phyloP scores from a whole-genome alignment of 2,888 invertebrate species.

The Drosophila kuntzei region DNA sequence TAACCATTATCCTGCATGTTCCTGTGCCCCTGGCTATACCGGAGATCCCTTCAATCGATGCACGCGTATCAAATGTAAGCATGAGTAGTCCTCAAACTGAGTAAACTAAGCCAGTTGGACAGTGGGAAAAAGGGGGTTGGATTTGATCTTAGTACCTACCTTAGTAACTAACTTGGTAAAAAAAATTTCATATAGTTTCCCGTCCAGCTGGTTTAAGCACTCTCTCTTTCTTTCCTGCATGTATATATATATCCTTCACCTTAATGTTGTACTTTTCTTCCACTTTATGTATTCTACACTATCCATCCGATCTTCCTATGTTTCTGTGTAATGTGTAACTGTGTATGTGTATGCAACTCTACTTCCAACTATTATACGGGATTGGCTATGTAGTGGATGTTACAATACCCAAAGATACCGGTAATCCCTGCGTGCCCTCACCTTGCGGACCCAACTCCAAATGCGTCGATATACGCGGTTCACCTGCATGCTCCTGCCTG shows the following conservation, averaged over 20 bases:
- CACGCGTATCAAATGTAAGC: conserved; percentile 88
- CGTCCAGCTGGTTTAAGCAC: conserved; percentile 55
- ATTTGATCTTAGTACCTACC: too few species aligned
- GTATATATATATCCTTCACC: conserved; percentile 69
- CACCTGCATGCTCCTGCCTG: conserved; percentile 93
- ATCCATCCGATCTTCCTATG: conserved; percentile 58
- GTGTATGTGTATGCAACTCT: conserved; percentile 36
- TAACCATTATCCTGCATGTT: conserved; percentile 95
- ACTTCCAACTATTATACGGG: conserved; percentile 53
- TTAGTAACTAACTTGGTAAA: too few species aligned
- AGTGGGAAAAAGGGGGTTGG: background rate
- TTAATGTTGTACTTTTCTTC: conserved; percentile 66
- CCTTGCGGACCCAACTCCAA: conserved; percentile 95
- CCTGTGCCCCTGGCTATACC: conserved; percentile 91
- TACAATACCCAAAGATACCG: conserved; percentile 86
- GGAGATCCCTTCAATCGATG: conserved; percentile 93
- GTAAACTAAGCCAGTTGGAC: conserved; percentile 43
- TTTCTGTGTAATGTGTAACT: conserved; percentile 61
- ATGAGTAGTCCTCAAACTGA: conserved; percentile 57
- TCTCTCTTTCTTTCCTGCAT: conserved; percentile 61
- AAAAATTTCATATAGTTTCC: conserved; percentile 11
- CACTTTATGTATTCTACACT: conserved; percentile 58
- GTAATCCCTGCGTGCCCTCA: conserved; percentile 92
- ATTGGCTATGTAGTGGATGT: conserved; percentile 84
- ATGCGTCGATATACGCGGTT: conserved; percentile 90